phyloP scores from a whole-genome alignment of 2,888 invertebrate genomes.

The Eupithecia pulchellata region DNA sequence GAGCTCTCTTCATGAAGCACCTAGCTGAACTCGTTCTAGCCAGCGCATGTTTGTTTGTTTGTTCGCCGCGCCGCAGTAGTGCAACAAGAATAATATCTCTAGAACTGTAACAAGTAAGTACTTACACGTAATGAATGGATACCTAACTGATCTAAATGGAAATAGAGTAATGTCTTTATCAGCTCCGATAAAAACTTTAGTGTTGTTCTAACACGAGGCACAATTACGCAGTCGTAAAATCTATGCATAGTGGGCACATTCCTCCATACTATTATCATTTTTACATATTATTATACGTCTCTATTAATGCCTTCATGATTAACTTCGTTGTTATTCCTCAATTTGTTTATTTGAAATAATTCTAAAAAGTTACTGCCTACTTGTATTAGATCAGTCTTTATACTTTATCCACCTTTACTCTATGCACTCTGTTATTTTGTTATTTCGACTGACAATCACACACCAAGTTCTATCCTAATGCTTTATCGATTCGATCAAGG shows the following conservation, averaged over 20 bases:
- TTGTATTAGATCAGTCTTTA: neutral
- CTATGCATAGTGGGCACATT: slow-evolving; percentile 23
- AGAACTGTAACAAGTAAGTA: neutral
- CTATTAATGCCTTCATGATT: neutral
- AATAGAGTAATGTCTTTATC: slow-evolving; percentile 4
- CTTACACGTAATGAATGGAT: neutral
- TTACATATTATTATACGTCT: slow-evolving; percentile 16
- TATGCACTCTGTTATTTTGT: too few relatives aligned
- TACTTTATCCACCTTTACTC: too few relatives aligned
- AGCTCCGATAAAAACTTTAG: slow-evolving; percentile 12
- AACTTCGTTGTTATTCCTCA: neutral
- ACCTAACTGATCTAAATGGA: slow-evolving; percentile 4
- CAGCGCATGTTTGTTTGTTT: neutral
- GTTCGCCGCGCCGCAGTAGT: neutral
- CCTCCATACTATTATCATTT: slow-evolving; percentile 22
- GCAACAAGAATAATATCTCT: neutral
- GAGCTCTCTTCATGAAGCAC: neutral
- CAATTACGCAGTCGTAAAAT: slow-evolving; percentile 27
- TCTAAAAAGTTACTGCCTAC: neutral
- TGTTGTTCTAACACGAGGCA: slow-evolving; percentile 1
- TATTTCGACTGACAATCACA: too few relatives aligned
- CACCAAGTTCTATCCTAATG: too few relatives aligned
- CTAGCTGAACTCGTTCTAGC: neutral
- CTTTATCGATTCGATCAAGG: too few relatives aligned
- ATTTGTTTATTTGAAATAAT: neutral